These are phyloP conservation scores for Lagocephalus sceleratus DNA, from an alignment of 2,797 vertebrate genomes.

Conservation along the genomic window DNA sequence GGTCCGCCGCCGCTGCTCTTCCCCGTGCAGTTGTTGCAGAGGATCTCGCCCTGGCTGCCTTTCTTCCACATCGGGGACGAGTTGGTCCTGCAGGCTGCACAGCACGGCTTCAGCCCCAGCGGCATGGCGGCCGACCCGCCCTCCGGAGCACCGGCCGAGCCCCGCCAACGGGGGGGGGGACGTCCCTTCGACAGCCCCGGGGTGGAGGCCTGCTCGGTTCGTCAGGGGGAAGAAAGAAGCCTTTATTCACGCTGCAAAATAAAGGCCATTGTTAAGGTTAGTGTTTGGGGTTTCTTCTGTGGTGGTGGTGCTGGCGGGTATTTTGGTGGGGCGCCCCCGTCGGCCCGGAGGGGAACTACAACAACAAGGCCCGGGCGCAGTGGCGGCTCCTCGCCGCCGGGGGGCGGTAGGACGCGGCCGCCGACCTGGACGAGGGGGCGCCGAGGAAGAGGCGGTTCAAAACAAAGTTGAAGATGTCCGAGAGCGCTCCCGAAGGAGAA, in stretches of 20 bases:
- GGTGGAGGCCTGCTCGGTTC: too few relatives aligned
- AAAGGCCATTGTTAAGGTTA: conserved; percentile 25
- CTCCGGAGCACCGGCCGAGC: too few relatives aligned
- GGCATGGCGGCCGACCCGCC: too few relatives aligned
- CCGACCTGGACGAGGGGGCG: too few relatives aligned
- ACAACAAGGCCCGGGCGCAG: too few relatives aligned
- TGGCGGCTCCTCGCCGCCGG: too few relatives aligned
- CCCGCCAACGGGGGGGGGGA: too few relatives aligned
- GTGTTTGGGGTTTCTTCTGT: conserved; percentile 9
- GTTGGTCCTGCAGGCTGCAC: conserved; percentile 89
- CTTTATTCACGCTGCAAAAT: conserved; percentile 14
- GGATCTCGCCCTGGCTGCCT: conserved; percentile 89
- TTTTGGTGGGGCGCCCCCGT: conserved; percentile 13
- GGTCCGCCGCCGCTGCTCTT: conserved; percentile 65
- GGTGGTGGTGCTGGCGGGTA: too few relatives aligned
- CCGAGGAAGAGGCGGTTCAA: conserved; percentile 52
- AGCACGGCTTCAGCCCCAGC: conserved; percentile 92
- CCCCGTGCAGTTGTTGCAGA: conserved; percentile 92
- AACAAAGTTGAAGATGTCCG: conserved; percentile 75
- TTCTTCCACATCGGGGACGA: conserved; percentile 99
- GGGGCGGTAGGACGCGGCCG: not conserved
- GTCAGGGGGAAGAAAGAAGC: too few relatives aligned
- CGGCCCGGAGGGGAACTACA: conserved; percentile 3
- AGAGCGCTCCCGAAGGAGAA: conserved; percentile 59
- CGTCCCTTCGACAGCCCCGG: too few relatives aligned